phyloP scores from a whole-genome alignment of 2,888 invertebrate genomes.

The Agrenia bidenticulata region DNA sequence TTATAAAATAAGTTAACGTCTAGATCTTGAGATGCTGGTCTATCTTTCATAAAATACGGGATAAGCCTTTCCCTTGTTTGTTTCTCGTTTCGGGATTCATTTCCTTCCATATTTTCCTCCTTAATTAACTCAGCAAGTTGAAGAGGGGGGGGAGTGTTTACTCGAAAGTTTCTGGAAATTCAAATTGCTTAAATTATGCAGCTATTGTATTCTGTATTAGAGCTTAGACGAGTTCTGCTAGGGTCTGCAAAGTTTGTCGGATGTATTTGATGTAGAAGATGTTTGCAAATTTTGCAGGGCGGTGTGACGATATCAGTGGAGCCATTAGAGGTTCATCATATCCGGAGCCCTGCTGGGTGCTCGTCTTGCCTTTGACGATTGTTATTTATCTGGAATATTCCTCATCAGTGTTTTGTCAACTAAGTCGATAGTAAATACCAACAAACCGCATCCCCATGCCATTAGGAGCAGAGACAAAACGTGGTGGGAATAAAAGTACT shows the following conservation, averaged over 20 bases:
- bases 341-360: slow-evolving; percentile 24
- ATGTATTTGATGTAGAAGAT: background rate
- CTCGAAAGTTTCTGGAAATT: background rate
- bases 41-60: no score
- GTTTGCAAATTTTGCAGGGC: slow-evolving; percentile 28
- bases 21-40: no score
- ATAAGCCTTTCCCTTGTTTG: background rate
- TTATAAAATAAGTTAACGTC: no score
- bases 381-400: no score
- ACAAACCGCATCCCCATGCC: background rate
- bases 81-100: background rate
- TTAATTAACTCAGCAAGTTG: slow-evolving; percentile 17
- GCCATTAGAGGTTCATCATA: slow-evolving; percentile 37
- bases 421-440: background rate
- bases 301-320: slow-evolving; percentile 43
- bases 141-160: background rate
- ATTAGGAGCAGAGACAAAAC: no score
- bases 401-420: no score
- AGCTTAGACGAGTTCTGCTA: background rate
- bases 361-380: background rate
- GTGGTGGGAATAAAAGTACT: no score
- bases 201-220: no score
- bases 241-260: slow-evolving; percentile 2
- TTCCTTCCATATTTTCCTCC: slow-evolving; percentile 7
- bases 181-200: slow-evolving; percentile 1